These are phyloP conservation scores for Cheilosia urbana DNA, from an alignment of 2,888 invertebrate genomes.

Conservation along the genomic window DNA sequence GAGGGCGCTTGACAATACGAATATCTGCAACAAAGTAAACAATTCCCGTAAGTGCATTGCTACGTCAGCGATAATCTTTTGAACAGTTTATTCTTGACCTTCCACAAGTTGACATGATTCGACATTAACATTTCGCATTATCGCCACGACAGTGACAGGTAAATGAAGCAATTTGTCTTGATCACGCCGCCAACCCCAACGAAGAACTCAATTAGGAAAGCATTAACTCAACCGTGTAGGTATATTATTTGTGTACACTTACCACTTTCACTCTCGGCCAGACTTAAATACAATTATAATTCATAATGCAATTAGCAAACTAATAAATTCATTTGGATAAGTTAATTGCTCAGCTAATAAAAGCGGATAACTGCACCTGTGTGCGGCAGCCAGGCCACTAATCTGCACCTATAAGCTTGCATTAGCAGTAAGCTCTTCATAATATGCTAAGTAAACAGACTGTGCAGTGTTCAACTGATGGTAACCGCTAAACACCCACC, in stretches of 20 bases:
- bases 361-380: constrained; percentile 10
- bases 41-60: too few relatives aligned
- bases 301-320: constrained; percentile 54
- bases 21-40: too few relatives aligned
- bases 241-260: not conserved
- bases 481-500: not conserved
- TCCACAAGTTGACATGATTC: too few relatives aligned
- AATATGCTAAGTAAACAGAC: constrained; percentile 15
- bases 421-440: constrained; percentile 10
- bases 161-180: not conserved
- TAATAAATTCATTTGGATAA: constrained; percentile 55
- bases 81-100: too few relatives aligned
- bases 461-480: not conserved
- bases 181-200: not conserved
- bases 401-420: constrained; percentile 39
- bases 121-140: not conserved
- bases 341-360: constrained; percentile 42
- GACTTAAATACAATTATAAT: constrained; percentile 17
- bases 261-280: constrained; percentile 54
- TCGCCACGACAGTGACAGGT: not conserved
- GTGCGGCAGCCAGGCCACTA: not conserved
- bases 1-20: too few relatives aligned
- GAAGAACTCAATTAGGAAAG: not conserved
- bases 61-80: too few relatives aligned
- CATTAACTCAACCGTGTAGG: not conserved